Evolutionary conservation across 92 coral and sea anemone genomes (phyloP), one percentile per base, ranked within the genome.

Genomic region (Diadumene lineata): DNA sequence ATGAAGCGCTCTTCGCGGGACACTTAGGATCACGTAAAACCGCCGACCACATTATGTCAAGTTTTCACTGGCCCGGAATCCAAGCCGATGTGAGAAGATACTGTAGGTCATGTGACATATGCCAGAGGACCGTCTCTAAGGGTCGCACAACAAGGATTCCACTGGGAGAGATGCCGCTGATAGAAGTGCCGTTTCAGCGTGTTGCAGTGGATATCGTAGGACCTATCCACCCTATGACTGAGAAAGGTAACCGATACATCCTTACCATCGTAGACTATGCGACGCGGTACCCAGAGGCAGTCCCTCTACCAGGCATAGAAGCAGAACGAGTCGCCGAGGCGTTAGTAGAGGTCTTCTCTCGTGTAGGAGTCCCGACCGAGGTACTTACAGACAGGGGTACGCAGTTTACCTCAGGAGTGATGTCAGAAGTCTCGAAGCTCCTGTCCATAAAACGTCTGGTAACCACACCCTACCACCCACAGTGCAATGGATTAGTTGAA

Each of bases 21-120:
- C n/a, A n/a, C n/a, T n/a, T 81, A 79, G 90, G 90, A 11, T 30
- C 72, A 1, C 69, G 79, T 64, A 82, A 86, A 34, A 80, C 89
- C 19, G 34, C 57, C 1, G 85, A 79, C 25, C 72, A 75, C 56
- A 84, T 88, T 6, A 34, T 57, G 46, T 50, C 30, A 10, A 79
- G 80, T 28, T 87, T 82, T 48, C 78, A 82, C 34, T 87, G 92
- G 92, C 88, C 85, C 30, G 50, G 43, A 17, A 43, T 82, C 17
- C 51, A 44, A 3, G 87, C 80, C 0, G 90, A 81, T 74, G 81
- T 82, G 25, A 43, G 75, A 0, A 28, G 82, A 16, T 58, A 77
- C 46, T 82, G 84, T 44, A 31, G 68, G 27, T 78, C 81, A 7
- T 82, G n/a, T n/a, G n/a, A n/a, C n/a, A n/a, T n/a, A n/a, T n/a